Conservation (phyloP, 2,888 invertebrate species). For the Falcaria lacertinaria region DNA sequence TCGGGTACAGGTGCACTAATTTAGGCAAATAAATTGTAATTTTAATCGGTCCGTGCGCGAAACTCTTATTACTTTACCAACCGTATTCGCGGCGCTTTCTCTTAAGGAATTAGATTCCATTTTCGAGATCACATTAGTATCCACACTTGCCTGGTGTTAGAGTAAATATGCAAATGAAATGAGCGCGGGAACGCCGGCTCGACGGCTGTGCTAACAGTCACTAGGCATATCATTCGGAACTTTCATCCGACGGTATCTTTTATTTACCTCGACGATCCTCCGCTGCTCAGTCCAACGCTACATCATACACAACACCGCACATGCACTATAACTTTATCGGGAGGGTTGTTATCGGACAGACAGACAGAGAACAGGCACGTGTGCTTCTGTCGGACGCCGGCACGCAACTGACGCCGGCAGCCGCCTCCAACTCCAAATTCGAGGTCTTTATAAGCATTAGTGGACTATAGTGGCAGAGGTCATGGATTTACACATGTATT, state of each 20-base stretch:
- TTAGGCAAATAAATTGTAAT: conserved; percentile 5
- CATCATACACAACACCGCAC: conserved; percentile 36
- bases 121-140: not conserved
- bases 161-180: conserved; percentile 38
- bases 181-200: conserved; percentile 19
- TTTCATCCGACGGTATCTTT: conserved; percentile 3
- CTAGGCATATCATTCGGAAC: not conserved
- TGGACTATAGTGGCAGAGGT: conserved; percentile 58
- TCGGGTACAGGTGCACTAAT: conserved; percentile 18
- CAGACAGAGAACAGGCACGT: conserved; percentile 32
- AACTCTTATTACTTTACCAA: not conserved
- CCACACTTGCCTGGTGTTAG: conserved; percentile 4
- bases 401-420: conserved; percentile 56
- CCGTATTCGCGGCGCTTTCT: not conserved
- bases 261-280: conserved; percentile 54
- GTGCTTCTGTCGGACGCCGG: conserved; percentile 48
- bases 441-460: conserved; percentile 61
- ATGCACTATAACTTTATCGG: conserved; percentile 44
- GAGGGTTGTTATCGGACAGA: conserved; percentile 10
- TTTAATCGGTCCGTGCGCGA: too few relatives aligned
- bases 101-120: not conserved
- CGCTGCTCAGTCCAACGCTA: conserved; percentile 37
- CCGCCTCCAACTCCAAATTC: conserved; percentile 53
- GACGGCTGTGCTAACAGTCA: conserved; percentile 28
- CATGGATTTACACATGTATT: conserved; percentile 42